phyloP scores from a whole-genome alignment of 35 echinoderm and acorn worm genomes.

The Ophiothrix spiculata region DNA sequence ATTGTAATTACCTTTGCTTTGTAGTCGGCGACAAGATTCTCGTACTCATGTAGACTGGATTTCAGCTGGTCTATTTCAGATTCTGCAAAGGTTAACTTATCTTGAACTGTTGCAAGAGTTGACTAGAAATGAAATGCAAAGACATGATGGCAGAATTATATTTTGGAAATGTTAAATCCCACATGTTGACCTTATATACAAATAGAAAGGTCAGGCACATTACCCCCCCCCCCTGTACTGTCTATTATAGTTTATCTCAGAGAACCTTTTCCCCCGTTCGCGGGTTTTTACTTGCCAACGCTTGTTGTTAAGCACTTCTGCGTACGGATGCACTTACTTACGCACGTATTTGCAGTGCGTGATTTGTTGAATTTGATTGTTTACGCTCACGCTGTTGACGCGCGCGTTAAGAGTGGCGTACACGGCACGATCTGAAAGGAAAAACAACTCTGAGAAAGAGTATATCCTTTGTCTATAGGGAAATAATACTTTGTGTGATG shows the following conservation, averaged over 20 bases:
- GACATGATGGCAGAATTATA: neutral
- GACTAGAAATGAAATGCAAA: slow-evolving; percentile 25
- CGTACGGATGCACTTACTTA: too few species aligned
- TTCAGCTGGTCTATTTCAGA: slow-evolving; percentile 72
- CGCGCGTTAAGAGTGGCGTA: too few species aligned
- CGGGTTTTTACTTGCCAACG: too few species aligned
- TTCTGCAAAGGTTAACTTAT: slow-evolving; percentile 71
- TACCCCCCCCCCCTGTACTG: neutral
- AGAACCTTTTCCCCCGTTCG: too few species aligned
- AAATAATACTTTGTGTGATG: neutral
- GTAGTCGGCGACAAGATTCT: slow-evolving; percentile 65
- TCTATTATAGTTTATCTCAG: neutral
- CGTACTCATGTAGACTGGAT: slow-evolving; percentile 81
- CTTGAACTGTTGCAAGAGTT: slow-evolving; percentile 55
- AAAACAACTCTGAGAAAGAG: too few species aligned
- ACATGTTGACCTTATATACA: too few species aligned
- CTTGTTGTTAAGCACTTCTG: too few species aligned
- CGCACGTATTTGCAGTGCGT: too few species aligned
- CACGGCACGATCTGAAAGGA: too few species aligned
- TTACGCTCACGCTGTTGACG: too few species aligned
- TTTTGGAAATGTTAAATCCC: neutral
- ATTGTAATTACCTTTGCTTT: slow-evolving; percentile 79
- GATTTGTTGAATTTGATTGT: too few species aligned
- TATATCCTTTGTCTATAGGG: neutral
- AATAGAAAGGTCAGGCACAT: too few species aligned